Evolutionary conservation across 2,888 invertebrate species (phyloP), one percentile per base, ranked within the genome.

Genomic region (Neoascia interrupta): DNA sequence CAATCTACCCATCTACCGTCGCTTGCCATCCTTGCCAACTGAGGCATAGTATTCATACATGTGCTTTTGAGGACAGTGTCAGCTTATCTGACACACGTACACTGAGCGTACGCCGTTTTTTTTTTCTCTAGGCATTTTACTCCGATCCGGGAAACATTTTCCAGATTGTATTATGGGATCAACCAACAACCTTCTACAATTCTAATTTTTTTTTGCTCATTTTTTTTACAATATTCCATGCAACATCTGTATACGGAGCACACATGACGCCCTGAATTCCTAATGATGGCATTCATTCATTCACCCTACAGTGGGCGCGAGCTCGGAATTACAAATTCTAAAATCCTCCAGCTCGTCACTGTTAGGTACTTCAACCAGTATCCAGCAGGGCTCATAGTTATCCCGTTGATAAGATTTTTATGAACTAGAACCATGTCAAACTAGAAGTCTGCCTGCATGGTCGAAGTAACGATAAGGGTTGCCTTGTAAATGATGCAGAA

Each of bases 241-340:
- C 23, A 51, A 41, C 51, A 63, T 53, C 63, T 63, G 53, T 41
- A 23, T 63, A 63, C 51, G n/a, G n/a, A 21, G 23, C 34, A 41
- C 18, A 53, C 41, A 53, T 64, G 34, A 34, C 31, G 41, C 34
- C 13, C 63, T 64, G 63, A 64, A 53, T 64, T 53, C 41, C 51
- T 64, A 64, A 64, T 64, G 53, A 64, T 26, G 53, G 51, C 34
- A 43, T 63, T 63, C 51, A 63, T 63, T 63, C 41, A 41, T 41
- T 51, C 34, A n/a, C 21, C 31, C 41, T 41, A 51, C 41, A 63
- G 21, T 11, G 16, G 45, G 23, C 51, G 63, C 53, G 41, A 64
- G 63, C 34, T 43, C 41, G 18, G 53, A 64, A 43, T 64, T 41
- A 64, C 34, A 64, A 64, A n/a, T n/a, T n/a, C n/a, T n/a, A n/a